Base-by-base conservation (phyloP, 64 coral and sea anemone genomes). In the Montipora capricornis region DNA sequence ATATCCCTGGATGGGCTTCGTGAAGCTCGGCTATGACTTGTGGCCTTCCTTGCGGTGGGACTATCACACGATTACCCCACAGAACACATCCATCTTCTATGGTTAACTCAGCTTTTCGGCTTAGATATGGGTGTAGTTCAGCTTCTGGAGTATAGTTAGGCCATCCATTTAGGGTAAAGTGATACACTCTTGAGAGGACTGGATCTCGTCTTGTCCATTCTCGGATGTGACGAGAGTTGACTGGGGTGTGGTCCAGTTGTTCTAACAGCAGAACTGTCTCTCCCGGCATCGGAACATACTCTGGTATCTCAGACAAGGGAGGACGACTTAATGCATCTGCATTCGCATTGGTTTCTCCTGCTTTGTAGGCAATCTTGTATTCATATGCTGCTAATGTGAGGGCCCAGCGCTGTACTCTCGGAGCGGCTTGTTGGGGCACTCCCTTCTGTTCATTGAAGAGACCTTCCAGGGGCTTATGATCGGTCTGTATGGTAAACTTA, bases 311-410 rank as follows among this genome's bases (percentile, higher is more conserved):
- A n/a, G 83, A 0, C 47, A 80, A 51, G 20, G 91, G 75, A 4
- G 84, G 73, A 11, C 90, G 52, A 57, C 90, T 84, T 20, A 84
- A 29, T 44, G 80, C 90, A 92, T 92, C 80, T 12, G 79, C 90
- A 82, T 92, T 92, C 16, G 22, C 80, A 14, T 94, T 81, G 29
- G n/a, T 17, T 16, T 51, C 45, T 13, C 76, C 86, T 16, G 77
- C 26, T 29, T 88, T 82, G 17, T 94, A 89, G 5, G 50, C 58
- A 12, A 94, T 81, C 44, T 22, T 51, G 57, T 77, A 94, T 4
- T 94, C 68, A 46, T 83, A 94, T 13, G 84, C 84, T 76, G 91
- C 62, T 3, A 94, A 59, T 20, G 84, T 88, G 5, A 88, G 50
- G 9, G 66, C 85, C 92, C 78, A 94, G 4, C 92, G 62, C 77